Base-by-base conservation (phyloP, 2,113 vertebrate genomes). In the Bambusicola thoracicus region DNA sequence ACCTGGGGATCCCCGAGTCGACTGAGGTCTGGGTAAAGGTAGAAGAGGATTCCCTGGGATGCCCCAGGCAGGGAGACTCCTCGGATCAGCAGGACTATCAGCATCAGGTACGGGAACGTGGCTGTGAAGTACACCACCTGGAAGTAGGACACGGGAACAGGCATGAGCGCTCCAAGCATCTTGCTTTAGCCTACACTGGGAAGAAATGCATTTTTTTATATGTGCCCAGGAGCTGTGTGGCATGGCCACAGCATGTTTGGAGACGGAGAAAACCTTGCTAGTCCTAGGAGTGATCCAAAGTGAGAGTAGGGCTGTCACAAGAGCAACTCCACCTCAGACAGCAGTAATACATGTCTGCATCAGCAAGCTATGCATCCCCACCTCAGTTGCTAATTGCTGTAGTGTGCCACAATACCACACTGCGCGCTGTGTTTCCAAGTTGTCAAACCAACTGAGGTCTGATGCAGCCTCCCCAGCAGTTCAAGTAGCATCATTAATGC, bases 91-190 rank as follows among this genome's bases (percentile, higher is more conserved):
- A 99, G 97, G 89, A 99, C 98, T 1, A 99, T 88, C 94, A 99
- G 96, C 99, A 99, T 99, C 96, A 99, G 30, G n/a, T 99, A 99
- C 13, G 99, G 99, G 89, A 99, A 99, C 0, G 98, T 99, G 44
- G 99, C 99, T 0, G 99, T 99, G 96, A 99, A 98, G 91, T 99
- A 99, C 27, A 99, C 99, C 95, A 99, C 99, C 99, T 99, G 85
- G 4, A 13, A 90, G 38, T 43, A 90, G 61, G 81, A 67, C 0
- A 18, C 89, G 85, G 19, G 46, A 11, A 81, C 17, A 84, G 49
- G 19, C 1, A 1, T 94, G 46, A 95, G 81, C 1, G 2, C 6
- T 1, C 34, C 4, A 1, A 67, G 27, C 25, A 53, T 36, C 20
- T 21, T 77, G 30, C 22, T 78, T 69, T 27, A 36, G 8, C 38